Base-by-base conservation (phyloP, 2,113 vertebrate genomes). In the Daboia siamensis region DNA sequence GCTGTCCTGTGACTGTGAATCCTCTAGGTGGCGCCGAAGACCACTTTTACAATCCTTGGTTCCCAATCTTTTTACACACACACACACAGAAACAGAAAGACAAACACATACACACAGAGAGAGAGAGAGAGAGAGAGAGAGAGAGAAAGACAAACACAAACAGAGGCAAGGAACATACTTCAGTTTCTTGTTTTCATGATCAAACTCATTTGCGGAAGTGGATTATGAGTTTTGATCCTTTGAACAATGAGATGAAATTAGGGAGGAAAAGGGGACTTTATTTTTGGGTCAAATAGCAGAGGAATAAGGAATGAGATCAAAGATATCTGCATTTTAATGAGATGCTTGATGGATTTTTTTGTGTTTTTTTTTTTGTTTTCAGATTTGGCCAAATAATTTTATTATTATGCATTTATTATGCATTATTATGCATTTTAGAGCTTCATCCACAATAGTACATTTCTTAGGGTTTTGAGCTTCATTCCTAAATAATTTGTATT, bases 11-110 rank as follows among this genome's bases (percentile, higher is more conserved):
- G 54, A 20, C 92, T 46, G 0, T 4, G 0, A 0, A 0, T 54
- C 96, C 99, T 97, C 97, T 93, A 98, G 99, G 98, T 98, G 98
- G 98, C 92, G 89, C 69, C 88, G 96, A 87, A 98, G 98, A 97
- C 98, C 98, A 98, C 94, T 93, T 95, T 96, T 98, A 94, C n/a
- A 64, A 39, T 23, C 0, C 13, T 69, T 57, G 56, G 91, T 46
- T 29, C 48, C 24, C 88, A 44, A 24, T 23, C 8, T 15, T 26
- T 26, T 5, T 24, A 1, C 39, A 69, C 29, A 69, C 29, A 69
- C 29, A 33, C 64, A n/a, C 12, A n/a, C 12, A n/a, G n/a, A n/a
- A n/a, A n/a, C n/a, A n/a, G n/a, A n/a, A n/a, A n/a, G n/a, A n/a
- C n/a, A n/a, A n/a, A n/a, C n/a, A n/a, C n/a, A n/a, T n/a, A n/a